Base-by-base conservation (phyloP, 2,797 vertebrate genomes). In the Danio albolineatus region DNA sequence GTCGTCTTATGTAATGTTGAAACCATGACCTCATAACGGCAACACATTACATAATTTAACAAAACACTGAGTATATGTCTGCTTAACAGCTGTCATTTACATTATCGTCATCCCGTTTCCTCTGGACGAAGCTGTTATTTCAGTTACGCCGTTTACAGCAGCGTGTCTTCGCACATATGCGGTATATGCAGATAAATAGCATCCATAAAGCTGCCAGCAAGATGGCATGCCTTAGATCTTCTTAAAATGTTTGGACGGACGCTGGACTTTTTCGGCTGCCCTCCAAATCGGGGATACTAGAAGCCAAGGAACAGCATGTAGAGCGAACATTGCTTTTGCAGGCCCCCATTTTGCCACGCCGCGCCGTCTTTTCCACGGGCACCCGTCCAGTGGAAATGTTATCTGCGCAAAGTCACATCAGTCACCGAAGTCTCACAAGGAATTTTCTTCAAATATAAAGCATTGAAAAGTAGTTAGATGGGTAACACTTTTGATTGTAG, bases 191-290 rank as follows among this genome's bases (percentile, higher is more conserved):
- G 67, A 80, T 80, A 77, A 82, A 84, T 82, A 61, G 71, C 19
- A 10, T 46, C 49, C 14, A 57, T 79, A 73, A 87, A 79, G 62
- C 81, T 74, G 70, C 75, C 54, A 64, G 51, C 46, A 6, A 7
- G 16, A 64, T 70, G 73, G 56, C 64, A 57, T 51, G 76, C 61
- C 64, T 75, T 66, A 74, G 62, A 82, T 80, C 66, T 74, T 76
- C 21, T 77, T 81, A 73, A 84, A 76, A 71, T 70, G 36, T 84
- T 75, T 70, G 67, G 76, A 61, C 12, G 48, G 56, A 73, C 2
- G n/a, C 39, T 64, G 57, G 39, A 73, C 61, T n/a, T 54, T 28
- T 56, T 38, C 77, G 44, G 69, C 78, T 44, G n/a, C 36, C 48
- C 9, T 76, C 57, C 59, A 61, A 28, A 60, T 44, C 44, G 6